Evolutionary conservation across 2,113 vertebrate species (phyloP).

Genomic region (Sarotherodon lohbergeri): DNA sequence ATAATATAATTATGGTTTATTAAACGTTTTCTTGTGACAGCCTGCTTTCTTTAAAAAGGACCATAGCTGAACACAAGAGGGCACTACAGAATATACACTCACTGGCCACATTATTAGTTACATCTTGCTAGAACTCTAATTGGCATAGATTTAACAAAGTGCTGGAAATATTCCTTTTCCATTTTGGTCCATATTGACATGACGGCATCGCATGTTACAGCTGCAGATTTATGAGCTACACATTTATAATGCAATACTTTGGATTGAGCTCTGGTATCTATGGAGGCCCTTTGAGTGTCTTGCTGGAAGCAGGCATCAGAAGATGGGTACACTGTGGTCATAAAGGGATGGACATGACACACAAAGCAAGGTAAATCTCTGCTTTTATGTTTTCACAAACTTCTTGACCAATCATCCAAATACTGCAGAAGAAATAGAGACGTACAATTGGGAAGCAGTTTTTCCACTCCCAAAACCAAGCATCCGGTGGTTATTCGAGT

Average conservation of each 20-base stretch:
- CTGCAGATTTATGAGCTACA: neutral
- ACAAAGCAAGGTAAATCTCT: neutral
- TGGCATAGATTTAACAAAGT: neutral
- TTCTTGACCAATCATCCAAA: neutral
- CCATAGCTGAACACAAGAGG: neutral
- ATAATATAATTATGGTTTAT: neutral
- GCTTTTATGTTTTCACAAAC: neutral
- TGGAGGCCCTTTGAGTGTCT: neutral
- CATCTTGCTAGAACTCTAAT: rapidly evolving
- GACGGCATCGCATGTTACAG: neutral
- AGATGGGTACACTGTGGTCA: neutral
- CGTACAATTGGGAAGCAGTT: rapidly evolving
- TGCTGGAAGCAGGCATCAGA: rapidly evolving
- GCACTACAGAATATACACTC: neutral
- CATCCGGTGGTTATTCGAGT: rapidly evolving
- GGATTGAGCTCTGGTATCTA: neutral
- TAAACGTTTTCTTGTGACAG: neutral
- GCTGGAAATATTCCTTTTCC: neutral
- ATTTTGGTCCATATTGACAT: neutral
- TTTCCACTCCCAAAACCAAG: neutral
- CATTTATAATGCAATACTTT: neutral
- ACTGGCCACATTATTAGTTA: neutral
- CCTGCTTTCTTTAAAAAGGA: neutral
- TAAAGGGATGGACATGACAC: neutral
- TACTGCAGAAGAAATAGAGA: neutral